A percentile compares a stretch with the other conserved stretches of the same genome.
These are phyloP conservation scores for Drosophila prolongata DNA, from an alignment of 2,888 invertebrate genomes.

Conservation along the genomic window DNA sequence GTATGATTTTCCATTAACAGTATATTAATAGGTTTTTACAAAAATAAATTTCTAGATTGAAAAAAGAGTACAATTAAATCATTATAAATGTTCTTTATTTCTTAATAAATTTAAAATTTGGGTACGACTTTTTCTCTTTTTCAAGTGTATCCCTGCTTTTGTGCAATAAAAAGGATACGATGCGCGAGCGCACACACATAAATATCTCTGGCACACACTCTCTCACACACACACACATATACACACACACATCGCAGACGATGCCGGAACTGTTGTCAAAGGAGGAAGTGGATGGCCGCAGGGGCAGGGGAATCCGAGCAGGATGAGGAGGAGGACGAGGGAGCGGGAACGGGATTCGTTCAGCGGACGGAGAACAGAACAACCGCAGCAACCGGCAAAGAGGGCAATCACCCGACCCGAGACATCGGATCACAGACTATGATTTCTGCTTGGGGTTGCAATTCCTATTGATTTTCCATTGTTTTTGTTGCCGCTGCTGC, in stretches of 20 bases:
- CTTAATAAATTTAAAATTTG: too few relatives aligned
- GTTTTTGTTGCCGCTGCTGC: conserved; percentile 32
- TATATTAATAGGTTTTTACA: too few relatives aligned
- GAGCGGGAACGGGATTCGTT: conserved; percentile 27
- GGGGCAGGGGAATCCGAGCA: not conserved
- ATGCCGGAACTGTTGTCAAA: conserved; percentile 45
- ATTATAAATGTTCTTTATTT: too few relatives aligned
- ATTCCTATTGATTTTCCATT: conserved; percentile 72
- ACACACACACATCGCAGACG: conserved; percentile 15
- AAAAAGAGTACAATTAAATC: too few relatives aligned
- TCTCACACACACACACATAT: conserved; percentile 10
- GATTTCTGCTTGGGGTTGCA: conserved; percentile 74
- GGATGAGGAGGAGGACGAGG: conserved; percentile 1
- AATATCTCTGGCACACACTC: conserved; percentile 26
- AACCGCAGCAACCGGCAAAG: conserved; percentile 55
- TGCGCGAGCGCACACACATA: conserved; percentile 75
- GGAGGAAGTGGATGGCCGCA: conserved; percentile 30
- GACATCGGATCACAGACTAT: conserved; percentile 43
- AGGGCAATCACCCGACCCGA: conserved; percentile 78
- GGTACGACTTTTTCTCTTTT: not conserved
- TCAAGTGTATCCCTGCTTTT: conserved; percentile 18
- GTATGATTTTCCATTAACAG: too few relatives aligned
- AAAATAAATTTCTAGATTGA: too few relatives aligned
- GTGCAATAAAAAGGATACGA: conserved; percentile 67
- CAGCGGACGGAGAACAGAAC: conserved; percentile 31